Conservation (phyloP, 2,888 invertebrate genomes). For the Anarsia innoxiella region DNA sequence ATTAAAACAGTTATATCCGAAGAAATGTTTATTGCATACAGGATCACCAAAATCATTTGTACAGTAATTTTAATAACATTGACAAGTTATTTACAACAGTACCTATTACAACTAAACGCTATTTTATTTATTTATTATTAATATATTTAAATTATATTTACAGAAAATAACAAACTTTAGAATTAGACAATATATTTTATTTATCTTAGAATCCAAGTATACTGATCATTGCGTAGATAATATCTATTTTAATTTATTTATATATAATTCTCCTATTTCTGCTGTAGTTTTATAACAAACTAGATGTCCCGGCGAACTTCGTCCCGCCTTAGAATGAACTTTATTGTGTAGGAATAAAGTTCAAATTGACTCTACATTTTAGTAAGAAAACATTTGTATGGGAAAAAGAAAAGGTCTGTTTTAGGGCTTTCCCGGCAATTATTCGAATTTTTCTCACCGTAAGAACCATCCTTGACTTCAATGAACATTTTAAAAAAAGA, state of each 20-base stretch:
- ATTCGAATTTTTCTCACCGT: too few species aligned
- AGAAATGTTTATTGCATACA: constrained; percentile 71
- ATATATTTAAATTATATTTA: constrained; percentile 43
- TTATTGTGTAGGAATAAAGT: too few species aligned
- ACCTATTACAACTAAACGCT: constrained; percentile 30
- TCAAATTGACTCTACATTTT: too few species aligned
- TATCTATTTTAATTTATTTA: constrained; percentile 8
- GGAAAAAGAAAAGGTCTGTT: too few species aligned
- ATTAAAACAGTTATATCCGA: constrained; percentile 30
- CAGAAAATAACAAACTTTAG: constrained; percentile 49
- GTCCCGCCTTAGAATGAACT: too few species aligned
- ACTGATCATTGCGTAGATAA: constrained; percentile 21
- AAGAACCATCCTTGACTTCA: too few species aligned
- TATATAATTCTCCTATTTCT: constrained; percentile 11
- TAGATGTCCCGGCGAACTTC: too few species aligned
- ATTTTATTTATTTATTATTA: constrained; percentile 30
- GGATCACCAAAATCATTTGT: constrained; percentile 68
- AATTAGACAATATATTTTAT: constrained; percentile 28
- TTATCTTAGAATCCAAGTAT: constrained; percentile 26
- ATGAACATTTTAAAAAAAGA: too few species aligned
- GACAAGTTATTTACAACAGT: constrained; percentile 62
- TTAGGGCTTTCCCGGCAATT: too few species aligned
- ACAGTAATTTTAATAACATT: constrained; percentile 66
- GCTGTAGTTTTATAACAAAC: too few species aligned
- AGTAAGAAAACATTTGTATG: too few species aligned